These are phyloP conservation scores for Nebria salina DNA, from an alignment of 2,888 invertebrate species.

Conservation along the genomic window DNA sequence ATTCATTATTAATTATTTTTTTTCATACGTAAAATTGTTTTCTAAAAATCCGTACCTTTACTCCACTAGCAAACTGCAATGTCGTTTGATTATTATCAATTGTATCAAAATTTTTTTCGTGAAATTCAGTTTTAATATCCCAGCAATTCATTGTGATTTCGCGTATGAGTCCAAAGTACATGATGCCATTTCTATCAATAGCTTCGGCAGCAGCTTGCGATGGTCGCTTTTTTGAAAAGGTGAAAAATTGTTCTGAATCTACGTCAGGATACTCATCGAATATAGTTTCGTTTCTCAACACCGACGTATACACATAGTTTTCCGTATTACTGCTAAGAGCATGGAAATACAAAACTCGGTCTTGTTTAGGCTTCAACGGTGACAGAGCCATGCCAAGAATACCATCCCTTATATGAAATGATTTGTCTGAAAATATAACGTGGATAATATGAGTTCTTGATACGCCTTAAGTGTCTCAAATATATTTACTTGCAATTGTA, in stretches of 20 bases:
- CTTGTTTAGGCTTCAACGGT: conserved; percentile 65
- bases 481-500: conserved; percentile 66
- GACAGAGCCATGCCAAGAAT: conserved; percentile 74
- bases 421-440: conserved; percentile 63
- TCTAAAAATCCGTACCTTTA: conserved; percentile 64
- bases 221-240: conserved; percentile 62
- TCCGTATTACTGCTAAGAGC: conserved; percentile 74
- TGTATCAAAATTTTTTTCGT: conserved; percentile 66
- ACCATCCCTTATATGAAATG: conserved; percentile 79
- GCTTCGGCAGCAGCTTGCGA: conserved; percentile 80
- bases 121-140: conserved; percentile 74
- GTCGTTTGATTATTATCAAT: conserved; percentile 68
- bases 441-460: background rate
- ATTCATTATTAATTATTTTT: too few relatives aligned
- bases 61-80: conserved; percentile 78
- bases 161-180: conserved; percentile 76
- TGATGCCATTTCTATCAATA: conserved; percentile 74
- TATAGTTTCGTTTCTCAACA: conserved; percentile 68
- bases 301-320: conserved; percentile 70
- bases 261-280: conserved; percentile 64
- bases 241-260: conserved; percentile 66
- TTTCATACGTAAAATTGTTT: too few relatives aligned
- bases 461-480: too few relatives aligned
- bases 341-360: conserved; percentile 74
- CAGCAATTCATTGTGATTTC: conserved; percentile 78